Base-by-base conservation (phyloP, 2,797 vertebrate genomes). In the Nannoperca australis region DNA sequence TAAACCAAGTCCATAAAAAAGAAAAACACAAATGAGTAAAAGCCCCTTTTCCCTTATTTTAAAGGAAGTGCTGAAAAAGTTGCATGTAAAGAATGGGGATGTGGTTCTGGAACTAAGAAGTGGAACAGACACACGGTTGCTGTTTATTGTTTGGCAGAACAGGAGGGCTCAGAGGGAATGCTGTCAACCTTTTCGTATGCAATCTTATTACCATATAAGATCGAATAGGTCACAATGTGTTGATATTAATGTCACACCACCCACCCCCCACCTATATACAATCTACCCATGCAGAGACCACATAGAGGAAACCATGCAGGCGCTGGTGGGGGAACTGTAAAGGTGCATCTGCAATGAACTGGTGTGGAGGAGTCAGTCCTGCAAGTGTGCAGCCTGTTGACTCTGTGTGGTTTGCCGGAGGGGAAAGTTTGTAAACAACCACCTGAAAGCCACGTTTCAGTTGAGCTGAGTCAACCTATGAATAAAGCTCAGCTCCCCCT, bases 91-190 rank as follows among this genome's bases (percentile, higher is more conserved):
- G 53, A 90, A 91, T 69, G 45, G 36, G 89, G 92, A 91, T 91
- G 74, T 92, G 88, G 88, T 79, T 54, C 71, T 86, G 88, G 75
- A 90, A 90, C 69, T 42, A 74, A 78, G 53, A 86, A 81, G 55
- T 82, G 76, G 78, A 80, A 84, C 76, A 73, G 7, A 24, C 1
- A 18, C 3, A 8, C 4, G 27, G 24, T 40, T 69, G 22, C 20
- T 78, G 47, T 10, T 56, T 20, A 7, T 55, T 66, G 27, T 69
- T 64, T 67, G 24, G 51, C 42, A 30, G 24, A 17, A 60, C 11
- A 20, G 7, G 10, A 18, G 20, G 13, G 17, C 22, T 20, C 7
- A 34, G 17, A 22, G 24, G 27, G 36, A 70, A 55, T 15, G 27
- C 0, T 42, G 0, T 66, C 22, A 15, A 32, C 11, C 18, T 50